Evolutionary conservation across 2,888 invertebrate species (phyloP).

Genomic region (Agrotis puta): DNA sequence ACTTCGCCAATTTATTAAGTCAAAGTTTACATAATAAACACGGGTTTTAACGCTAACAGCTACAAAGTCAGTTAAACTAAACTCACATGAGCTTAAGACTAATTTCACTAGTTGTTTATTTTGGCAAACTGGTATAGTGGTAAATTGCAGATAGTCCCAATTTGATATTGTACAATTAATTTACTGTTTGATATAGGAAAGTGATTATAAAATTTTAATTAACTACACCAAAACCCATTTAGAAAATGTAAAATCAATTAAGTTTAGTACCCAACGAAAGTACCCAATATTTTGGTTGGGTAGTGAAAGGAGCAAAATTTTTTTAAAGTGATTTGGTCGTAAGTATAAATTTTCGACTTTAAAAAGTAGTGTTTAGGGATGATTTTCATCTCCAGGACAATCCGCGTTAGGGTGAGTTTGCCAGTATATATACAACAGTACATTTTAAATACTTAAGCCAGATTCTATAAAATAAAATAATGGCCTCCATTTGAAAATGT

Average conservation of each 20-base stretch:
- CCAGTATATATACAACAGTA: too few relatives aligned
- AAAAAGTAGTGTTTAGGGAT: too few relatives aligned
- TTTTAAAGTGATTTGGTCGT: slow-evolving; percentile 3
- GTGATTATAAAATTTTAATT: slow-evolving; percentile 19
- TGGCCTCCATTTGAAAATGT: too few relatives aligned
- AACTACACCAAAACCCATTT: background rate
- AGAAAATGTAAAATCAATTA: too few relatives aligned
- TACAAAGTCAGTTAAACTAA: slow-evolving; percentile 64
- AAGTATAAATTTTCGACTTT: background rate
- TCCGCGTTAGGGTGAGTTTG: too few relatives aligned
- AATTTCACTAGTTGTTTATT: slow-evolving; percentile 61
- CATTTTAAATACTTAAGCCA: too few relatives aligned
- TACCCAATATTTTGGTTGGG: slow-evolving; percentile 2
- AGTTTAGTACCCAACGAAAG: too few relatives aligned
- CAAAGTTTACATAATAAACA: slow-evolving; percentile 67
- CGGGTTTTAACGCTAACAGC: slow-evolving; percentile 55
- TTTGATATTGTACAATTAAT: slow-evolving; percentile 59
- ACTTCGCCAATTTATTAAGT: slow-evolving; percentile 65
- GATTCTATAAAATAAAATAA: too few relatives aligned
- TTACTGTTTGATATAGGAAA: slow-evolving; percentile 39
- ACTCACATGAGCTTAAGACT: slow-evolving; percentile 59
- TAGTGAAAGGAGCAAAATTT: slow-evolving; percentile 6
- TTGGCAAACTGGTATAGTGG: slow-evolving; percentile 50
- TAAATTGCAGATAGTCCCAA: slow-evolving; percentile 22
- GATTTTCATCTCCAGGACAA: too few relatives aligned